phyloP scores from a whole-genome alignment of 2,113 vertebrate genomes.

The Tragelaphus imberbis region DNA sequence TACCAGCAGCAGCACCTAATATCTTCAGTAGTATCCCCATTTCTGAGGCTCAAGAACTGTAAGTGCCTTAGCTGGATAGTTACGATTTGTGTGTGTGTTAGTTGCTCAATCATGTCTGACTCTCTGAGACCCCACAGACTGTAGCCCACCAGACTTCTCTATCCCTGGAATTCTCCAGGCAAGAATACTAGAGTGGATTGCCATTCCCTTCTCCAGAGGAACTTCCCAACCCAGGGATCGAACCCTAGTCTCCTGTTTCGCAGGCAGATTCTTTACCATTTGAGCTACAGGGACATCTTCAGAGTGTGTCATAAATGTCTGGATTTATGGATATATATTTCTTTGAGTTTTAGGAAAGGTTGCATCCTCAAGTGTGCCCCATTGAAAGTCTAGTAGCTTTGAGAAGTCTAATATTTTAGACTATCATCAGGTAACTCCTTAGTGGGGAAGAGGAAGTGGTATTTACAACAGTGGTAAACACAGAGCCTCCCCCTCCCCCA shows the following conservation, averaged over 20 bases:
- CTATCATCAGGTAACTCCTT: background rate
- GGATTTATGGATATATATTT: background rate
- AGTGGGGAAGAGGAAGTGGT: background rate
- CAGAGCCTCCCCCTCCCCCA: background rate
- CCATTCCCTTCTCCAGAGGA: background rate
- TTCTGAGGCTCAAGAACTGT: background rate
- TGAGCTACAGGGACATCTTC: background rate
- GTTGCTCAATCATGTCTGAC: accelerated
- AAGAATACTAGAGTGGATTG: background rate
- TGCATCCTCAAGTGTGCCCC: background rate
- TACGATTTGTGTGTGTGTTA: background rate
- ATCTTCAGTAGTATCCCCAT: background rate
- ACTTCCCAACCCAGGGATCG: background rate
- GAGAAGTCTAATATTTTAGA: background rate
- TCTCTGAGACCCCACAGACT: background rate
- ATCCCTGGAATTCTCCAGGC: background rate
- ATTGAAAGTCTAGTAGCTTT: background rate
- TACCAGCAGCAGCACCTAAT: background rate
- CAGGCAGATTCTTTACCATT: background rate
- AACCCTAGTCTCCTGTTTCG: background rate
- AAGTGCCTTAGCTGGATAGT: background rate
- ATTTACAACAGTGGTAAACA: background rate
- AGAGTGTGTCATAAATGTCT: background rate
- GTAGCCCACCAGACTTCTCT: background rate
- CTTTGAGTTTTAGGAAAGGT: background rate